Evolutionary conservation across 2,797 vertebrate genomes (phyloP).

Genomic region (Micromesistius poutassou): DNA sequence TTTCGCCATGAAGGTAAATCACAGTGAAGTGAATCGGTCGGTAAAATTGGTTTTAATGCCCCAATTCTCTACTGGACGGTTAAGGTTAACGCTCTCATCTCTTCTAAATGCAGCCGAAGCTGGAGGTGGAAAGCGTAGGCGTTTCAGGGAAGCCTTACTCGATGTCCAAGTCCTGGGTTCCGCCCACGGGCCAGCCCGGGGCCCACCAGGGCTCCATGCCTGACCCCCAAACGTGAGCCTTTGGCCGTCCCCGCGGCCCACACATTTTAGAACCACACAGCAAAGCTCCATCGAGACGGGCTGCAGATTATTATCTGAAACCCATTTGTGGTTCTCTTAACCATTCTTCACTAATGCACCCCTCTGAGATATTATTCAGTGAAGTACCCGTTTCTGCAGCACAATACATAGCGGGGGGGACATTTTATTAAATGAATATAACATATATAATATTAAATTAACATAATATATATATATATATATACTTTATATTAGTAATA

Average conservation of each 20-base stretch:
- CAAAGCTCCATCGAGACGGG: neutral
- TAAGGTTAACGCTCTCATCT: conserved; percentile 20
- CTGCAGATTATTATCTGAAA: neutral
- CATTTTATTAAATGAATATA: too few species aligned
- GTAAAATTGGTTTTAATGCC: neutral
- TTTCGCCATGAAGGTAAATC: conserved; percentile 53
- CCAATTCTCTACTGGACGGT: neutral
- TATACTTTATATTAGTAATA: too few species aligned
- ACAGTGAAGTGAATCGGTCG: neutral
- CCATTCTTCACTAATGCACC: too few species aligned
- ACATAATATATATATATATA: too few species aligned
- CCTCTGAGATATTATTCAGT: too few species aligned
- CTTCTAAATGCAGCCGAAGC: conserved; percentile 58
- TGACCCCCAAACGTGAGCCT: conserved; percentile 71
- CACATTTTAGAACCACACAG: neutral
- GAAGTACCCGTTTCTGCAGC: too few species aligned
- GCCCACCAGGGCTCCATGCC: conserved; percentile 58
- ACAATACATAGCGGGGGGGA: too few species aligned
- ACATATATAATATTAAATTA: too few species aligned
- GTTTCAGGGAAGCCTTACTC: conserved; percentile 57
- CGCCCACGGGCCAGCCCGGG: conserved; percentile 32
- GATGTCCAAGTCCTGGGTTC: conserved; percentile 59
- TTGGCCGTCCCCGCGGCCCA: neutral
- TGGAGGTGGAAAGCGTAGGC: conserved; percentile 67
- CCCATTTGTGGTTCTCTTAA: too few species aligned